Evolutionary conservation across 2,888 invertebrate species (phyloP).

Genomic region (Orgyia antiqua): DNA sequence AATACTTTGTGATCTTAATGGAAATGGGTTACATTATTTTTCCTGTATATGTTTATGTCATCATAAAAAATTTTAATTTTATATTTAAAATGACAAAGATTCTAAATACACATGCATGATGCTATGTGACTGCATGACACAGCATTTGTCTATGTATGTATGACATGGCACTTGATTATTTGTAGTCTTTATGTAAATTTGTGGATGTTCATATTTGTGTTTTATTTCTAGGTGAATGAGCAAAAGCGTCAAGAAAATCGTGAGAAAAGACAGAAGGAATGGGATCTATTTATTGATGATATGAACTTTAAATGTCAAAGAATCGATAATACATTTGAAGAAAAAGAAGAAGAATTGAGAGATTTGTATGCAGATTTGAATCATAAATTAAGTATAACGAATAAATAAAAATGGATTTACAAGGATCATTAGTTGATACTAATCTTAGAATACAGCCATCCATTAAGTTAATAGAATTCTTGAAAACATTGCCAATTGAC

Average conservation of each 20-base stretch:
- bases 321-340: slow-evolving; percentile 86
- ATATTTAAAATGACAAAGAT: too few species aligned
- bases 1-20: too few species aligned
- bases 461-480: slow-evolving; percentile 72
- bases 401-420: slow-evolving; percentile 70
- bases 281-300: slow-evolving; percentile 87
- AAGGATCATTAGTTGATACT: slow-evolving; percentile 80
- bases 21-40: too few species aligned
- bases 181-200: background rate
- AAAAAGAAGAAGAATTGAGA: slow-evolving; percentile 86
- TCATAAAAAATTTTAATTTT: too few species aligned
- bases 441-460: slow-evolving; percentile 82
- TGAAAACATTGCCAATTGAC: slow-evolving; percentile 64
- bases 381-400: slow-evolving; percentile 81
- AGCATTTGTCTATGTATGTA: too few species aligned
- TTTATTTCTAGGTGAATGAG: slow-evolving; percentile 40
- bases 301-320: slow-evolving; percentile 86
- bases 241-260: slow-evolving; percentile 44
- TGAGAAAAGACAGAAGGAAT: slow-evolving; percentile 72
- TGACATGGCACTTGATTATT: background rate
- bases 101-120: too few species aligned
- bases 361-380: slow-evolving; percentile 87
- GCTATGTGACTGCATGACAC: too few species aligned
- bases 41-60: too few species aligned
- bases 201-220: background rate